Evolutionary conservation across 2,888 invertebrate species (phyloP).

Genomic region (Urechis unicinctus): DNA sequence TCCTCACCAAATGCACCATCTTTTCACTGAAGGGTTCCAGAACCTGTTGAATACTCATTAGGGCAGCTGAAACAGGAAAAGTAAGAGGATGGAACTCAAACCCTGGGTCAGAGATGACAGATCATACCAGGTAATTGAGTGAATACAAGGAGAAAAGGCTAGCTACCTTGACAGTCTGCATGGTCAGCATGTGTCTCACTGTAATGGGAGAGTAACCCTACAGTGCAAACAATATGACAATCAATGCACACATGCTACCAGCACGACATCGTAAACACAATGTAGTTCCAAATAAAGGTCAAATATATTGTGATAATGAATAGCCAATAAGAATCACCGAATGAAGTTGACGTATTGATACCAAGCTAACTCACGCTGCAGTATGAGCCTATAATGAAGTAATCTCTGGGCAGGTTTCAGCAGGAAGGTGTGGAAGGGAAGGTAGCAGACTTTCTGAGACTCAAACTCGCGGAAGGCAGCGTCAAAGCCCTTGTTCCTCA

Average conservation of each 20-base stretch:
- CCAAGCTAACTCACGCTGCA: constrained; percentile 61
- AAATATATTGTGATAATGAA: no score
- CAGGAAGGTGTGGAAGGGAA: constrained; percentile 76
- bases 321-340: no score
- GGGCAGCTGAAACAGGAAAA: constrained; percentile 56
- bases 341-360: not conserved
- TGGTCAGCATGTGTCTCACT: constrained; percentile 36
- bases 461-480: constrained; percentile 66
- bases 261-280: no score
- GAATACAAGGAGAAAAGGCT: no score
- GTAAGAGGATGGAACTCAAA: not conserved
- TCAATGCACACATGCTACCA: no score
- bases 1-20: constrained; percentile 13
- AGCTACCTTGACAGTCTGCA: constrained; percentile 47
- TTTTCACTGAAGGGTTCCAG: constrained; percentile 30
- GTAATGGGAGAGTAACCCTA: constrained; percentile 68
- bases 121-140: no score
- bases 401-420: constrained; percentile 78
- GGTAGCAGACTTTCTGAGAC: constrained; percentile 69
- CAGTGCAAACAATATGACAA: constrained; percentile 25
- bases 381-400: constrained; percentile 72
- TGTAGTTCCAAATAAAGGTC: not conserved
- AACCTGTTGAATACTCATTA: constrained; percentile 54
- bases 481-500: constrained; percentile 64
- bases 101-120: not conserved